Evolutionary conservation across 1,140 invertebrate genomes (phyloP), one percentile per base, ranked within the genome.

Genomic region (Akabosia matsudoensis): DNA sequence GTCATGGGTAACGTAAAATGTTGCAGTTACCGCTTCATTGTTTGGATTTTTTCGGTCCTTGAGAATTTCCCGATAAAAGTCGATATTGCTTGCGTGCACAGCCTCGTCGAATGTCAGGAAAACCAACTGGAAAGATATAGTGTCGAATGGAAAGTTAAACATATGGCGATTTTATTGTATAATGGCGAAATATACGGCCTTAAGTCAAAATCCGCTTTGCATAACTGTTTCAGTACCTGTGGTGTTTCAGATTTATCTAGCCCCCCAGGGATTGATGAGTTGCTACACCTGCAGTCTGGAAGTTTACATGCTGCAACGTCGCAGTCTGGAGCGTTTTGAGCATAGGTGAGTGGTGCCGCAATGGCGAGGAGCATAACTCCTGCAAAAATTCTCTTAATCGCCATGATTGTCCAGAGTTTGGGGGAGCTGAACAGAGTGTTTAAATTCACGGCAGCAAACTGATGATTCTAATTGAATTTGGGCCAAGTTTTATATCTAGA

Each of bases 1-100:
- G 45, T 86, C 84, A 76, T 88, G 86, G 18, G 85, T 84, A 10
- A 87, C 82, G 77, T 88, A 89, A 74, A 88, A 86, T 0, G 88
- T 89, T 77, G 78, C 77, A n/a, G 70, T 37, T 2, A 51, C 28
- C 0, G 64, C 37, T n/a, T 79, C 82, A 14, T 78, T 79, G 34
- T 82, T 84, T 3, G 81, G 81, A 76, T 82, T 83, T 3, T 33
- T 33, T 4, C 67, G 4, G 70, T 34, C 2, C 22, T 7, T 13
- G 14, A 84, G 64, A 1, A 78, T 28, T 14, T 76, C 54, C 22
- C 64, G 45, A 67, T 83, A 83, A 61, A 81, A 74, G 10, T 52
- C 30, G 34, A 79, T 64, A n/a, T 81, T 74, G 2, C n/a, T n/a
- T 1, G 52, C 72, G 34, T 76, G 83, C n/a, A 85, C 80, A 4